Evolutionary conservation across 1,140 invertebrate genomes (phyloP).

Genomic region (Neodiprion pinetum): DNA sequence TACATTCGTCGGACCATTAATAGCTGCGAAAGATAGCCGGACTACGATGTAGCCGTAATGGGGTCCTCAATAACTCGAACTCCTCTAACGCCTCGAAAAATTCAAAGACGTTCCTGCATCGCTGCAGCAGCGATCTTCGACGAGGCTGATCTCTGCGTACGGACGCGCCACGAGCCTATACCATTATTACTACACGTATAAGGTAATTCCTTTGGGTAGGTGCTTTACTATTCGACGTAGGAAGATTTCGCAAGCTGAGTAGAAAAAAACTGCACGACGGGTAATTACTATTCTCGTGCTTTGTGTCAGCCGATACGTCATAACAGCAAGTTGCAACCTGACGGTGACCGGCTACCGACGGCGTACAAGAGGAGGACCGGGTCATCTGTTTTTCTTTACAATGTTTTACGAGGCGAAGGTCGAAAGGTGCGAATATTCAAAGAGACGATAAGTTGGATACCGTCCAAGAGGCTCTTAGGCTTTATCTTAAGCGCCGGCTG

Average conservation of each 20-base stretch:
- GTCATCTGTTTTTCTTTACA: neutral
- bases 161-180: no score
- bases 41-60: neutral
- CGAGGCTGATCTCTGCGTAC: no score
- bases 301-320: no score
- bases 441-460: slow-evolving; percentile 2
- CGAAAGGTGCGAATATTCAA: slow-evolving; percentile 2
- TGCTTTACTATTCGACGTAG: no score
- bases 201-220: no score
- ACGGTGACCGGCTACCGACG: neutral
- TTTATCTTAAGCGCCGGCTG: neutral
- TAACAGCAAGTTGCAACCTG: no score
- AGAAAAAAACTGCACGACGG: no score
- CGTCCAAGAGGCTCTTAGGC: slow-evolving; percentile 1
- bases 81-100: neutral
- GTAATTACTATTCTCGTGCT: no score
- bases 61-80: slow-evolving; percentile 5
- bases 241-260: no score
- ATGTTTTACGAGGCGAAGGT: neutral
- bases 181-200: no score
- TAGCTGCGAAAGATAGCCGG: neutral
- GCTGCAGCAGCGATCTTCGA: no score
- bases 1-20: slow-evolving; percentile 7
- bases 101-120: neutral
- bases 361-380: neutral